Evolutionary conservation across 92 coral and sea anemone genomes (phyloP), one percentile per base, ranked within the genome.

Genomic region (Heteractis magnifica): DNA sequence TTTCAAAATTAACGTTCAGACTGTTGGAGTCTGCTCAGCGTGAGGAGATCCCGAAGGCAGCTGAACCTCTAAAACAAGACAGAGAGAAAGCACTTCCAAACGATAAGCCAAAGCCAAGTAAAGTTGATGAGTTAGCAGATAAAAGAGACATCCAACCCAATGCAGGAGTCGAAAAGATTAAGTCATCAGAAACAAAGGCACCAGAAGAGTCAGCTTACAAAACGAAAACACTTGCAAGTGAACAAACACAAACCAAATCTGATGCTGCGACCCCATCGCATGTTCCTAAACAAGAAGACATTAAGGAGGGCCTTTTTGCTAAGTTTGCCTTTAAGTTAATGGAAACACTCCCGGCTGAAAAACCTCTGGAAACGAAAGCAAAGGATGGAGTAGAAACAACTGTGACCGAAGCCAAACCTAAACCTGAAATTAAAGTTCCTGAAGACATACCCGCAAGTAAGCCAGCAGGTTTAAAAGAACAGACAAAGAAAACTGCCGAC

Each of bases 31-130:
- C 79, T 15, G 12, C 79, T 49, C 18, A 49, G 8, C 70, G n/a
- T 77, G 81, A 77, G 50, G 81, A 77, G 8, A 21, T 77, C n/a
- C 55, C 83, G 11, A 51, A 80, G 23, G 19, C 23, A 8, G 20
- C 34, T 55, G 44, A 19, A 55, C 65, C n/a, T 23, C 6, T 56
- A 51, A 77, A 56, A 48, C 70, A 53, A 77, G 81, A 77, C 18
- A n/a, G 16, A 41, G 14, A 77, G 18, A 19, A 20, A 62, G 6
- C 70, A 14, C 18, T 20, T n/a, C 0, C 73, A 68, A 14, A n/a
- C 16, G 73, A 18, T 8, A 53, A 53, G 58, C 58, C 58, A 8
- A 6, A 62, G 70, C 14, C 70, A 1, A 13, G 6, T 62, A 15
- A 48, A 13, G 18, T 6, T 8, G 34, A 49, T 11, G 60, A 76